Evolutionary conservation across 1,140 invertebrate genomes (phyloP), one percentile per base, ranked within the genome.

Genomic region (Aphaenogaster ashmeadi): DNA sequence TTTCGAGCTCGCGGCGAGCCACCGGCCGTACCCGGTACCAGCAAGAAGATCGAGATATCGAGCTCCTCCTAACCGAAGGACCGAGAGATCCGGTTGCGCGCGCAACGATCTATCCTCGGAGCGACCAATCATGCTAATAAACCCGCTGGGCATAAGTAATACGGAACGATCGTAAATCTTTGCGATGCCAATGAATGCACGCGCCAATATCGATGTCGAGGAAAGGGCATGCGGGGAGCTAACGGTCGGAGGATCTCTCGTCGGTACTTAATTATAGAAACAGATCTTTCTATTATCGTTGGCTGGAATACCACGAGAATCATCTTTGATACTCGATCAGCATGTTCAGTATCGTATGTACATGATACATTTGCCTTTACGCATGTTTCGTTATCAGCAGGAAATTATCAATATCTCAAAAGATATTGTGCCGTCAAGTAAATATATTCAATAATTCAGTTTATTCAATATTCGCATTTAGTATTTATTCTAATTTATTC

Each of bases 71-170:
- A 67, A 41, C n/a, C 60, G 60, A 62, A 80, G 21, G 72, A 33
- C 36, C 44, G 56, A 75, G 86, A 56, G 78, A 91, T 91, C 89
- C 87, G 87, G 90, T 91, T 91, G 64, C 81, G 54, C 52, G 66
- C 60, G 58, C 67, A 60, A 78, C 77, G 77, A 91, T 91, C 87
- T 87, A 90, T 91, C 83, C 83, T 90, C 64, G 36, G 56, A 71
- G 77, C 58, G 60, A 79, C 87, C 87, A 88, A 90, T 91, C 89
- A 88, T 90, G 89, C 87, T 91, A 90, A 91, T 91, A 88, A 88
- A 86, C 72, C 90, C 83, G 78, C 52, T 58, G 77, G 86, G 80
- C 74, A 88, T 90, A 91, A 89, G 89, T 87, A 90, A 91, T 87
- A 41, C 69, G 74, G 75, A 90, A 79, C 71, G 89, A 90, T 87